Conservation (phyloP, 1,140 invertebrate genomes). For the Sinonovacula constricta region DNA sequence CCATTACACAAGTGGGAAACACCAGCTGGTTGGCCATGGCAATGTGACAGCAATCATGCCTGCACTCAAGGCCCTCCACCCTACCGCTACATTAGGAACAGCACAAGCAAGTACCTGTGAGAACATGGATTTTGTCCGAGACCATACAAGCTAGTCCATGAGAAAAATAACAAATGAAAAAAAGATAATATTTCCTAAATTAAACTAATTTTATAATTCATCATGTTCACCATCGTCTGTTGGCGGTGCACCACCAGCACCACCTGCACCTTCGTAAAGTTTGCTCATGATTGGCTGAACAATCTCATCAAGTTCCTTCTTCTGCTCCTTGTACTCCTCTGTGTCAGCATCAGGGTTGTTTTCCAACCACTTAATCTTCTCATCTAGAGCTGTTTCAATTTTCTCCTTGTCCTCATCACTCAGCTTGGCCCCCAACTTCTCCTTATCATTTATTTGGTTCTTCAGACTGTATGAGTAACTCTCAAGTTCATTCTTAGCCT, state of each 20-base stretch:
- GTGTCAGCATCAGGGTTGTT: conserved; percentile 95
- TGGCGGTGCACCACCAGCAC: conserved; percentile 61
- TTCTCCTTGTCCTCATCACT: conserved; percentile 95
- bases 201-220: conserved; percentile 60
- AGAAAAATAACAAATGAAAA: too few relatives aligned
- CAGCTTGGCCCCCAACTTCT: conserved; percentile 97
- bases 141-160: too few relatives aligned
- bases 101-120: too few relatives aligned
- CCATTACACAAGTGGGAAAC: too few relatives aligned
- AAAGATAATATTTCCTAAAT: too few relatives aligned
- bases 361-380: conserved; percentile 99
- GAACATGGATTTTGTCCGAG: too few relatives aligned
- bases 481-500: conserved; percentile 92
- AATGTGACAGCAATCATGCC: too few relatives aligned
- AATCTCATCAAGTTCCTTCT: conserved; percentile 97
- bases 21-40: too few relatives aligned
- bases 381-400: conserved; percentile 96
- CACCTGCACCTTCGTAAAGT: conserved; percentile 91
- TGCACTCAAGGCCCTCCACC: too few relatives aligned
- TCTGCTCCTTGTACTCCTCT: conserved; percentile 97
- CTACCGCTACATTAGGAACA: too few relatives aligned
- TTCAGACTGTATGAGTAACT: conserved; percentile 97
- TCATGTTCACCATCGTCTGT: conserved; percentile 56
- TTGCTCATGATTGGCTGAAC: conserved; percentile 99
- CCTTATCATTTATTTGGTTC: conserved; percentile 98